Conservation (phyloP, 2,113 vertebrate genomes). For the Esox niger region DNA sequence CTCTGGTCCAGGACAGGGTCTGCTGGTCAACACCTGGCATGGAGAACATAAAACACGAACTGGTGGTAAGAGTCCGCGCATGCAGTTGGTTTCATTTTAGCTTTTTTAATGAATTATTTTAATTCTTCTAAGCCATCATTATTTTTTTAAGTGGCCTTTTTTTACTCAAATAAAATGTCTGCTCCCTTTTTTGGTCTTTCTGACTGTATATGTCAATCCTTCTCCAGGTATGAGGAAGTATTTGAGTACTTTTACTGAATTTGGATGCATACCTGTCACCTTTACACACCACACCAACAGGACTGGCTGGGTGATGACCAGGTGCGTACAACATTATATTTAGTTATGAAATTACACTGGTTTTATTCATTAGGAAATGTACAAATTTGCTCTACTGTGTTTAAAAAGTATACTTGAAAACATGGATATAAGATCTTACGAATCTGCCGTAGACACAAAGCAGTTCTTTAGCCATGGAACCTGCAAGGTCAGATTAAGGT, state of each 20-base stretch:
- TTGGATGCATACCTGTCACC: constrained; percentile 63
- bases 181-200: neutral
- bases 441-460: too few species aligned
- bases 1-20: constrained; percentile 58
- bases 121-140: too few species aligned
- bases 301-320: constrained; percentile 47
- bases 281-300: neutral
- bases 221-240: constrained; percentile 41
- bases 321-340: too few species aligned
- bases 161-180: neutral
- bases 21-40: constrained; percentile 68
- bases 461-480: too few species aligned
- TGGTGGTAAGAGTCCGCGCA: constrained; percentile 13
- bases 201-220: neutral
- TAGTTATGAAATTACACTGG: too few species aligned
- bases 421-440: too few species aligned
- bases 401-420: too few species aligned
- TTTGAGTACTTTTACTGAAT: constrained; percentile 52
- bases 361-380: too few species aligned
- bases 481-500: too few species aligned
- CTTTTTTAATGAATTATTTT: neutral
- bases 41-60: constrained; percentile 38
- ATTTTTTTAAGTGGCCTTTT: neutral
- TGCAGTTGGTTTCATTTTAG: too few species aligned
- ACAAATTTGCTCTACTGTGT: too few species aligned